These are phyloP conservation scores for Trypoxylon attenuatum DNA, from an alignment of 2,888 invertebrate genomes.

Conservation along the genomic window DNA sequence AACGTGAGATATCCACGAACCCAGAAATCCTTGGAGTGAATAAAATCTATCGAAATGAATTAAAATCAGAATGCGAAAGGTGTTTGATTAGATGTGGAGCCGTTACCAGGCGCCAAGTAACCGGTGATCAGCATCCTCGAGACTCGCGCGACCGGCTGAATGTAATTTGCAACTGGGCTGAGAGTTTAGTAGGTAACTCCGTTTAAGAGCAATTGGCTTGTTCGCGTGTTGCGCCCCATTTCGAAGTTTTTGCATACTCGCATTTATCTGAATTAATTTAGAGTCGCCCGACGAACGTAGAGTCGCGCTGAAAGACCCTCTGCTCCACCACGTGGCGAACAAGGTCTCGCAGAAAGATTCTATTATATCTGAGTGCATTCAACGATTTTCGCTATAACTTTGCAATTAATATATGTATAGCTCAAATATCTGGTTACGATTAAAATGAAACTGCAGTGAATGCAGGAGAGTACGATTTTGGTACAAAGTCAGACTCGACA, in stretches of 20 bases:
- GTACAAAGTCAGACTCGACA: slow-evolving; percentile 10
- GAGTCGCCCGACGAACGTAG: slow-evolving; percentile 4
- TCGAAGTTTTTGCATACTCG: slow-evolving; percentile 20
- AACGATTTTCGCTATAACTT: no score
- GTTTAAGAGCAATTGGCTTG: slow-evolving; percentile 36
- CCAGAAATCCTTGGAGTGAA: no score
- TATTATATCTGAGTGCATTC: no score
- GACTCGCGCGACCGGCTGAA: slow-evolving; percentile 27
- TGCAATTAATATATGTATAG: no score
- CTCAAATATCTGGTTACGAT: no score
- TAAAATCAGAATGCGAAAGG: not conserved
- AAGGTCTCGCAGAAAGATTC: no score
- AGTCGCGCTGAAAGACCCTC: no score
- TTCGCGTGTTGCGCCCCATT: slow-evolving; percentile 18
- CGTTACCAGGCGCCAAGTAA: not conserved
- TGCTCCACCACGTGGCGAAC: no score
- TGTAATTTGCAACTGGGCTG: slow-evolving; percentile 46
- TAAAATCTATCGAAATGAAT: not conserved
- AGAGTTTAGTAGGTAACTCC: slow-evolving; percentile 55
- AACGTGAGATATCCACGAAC: no score
- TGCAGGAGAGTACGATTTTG: no score
- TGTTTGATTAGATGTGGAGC: not conserved
- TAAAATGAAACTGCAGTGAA: no score
- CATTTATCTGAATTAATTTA: slow-evolving; percentile 12
- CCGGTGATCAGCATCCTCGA: not conserved